Evolutionary conservation across 2,797 vertebrate genomes (phyloP).

Genomic region (Chloroceryle amazona): DNA sequence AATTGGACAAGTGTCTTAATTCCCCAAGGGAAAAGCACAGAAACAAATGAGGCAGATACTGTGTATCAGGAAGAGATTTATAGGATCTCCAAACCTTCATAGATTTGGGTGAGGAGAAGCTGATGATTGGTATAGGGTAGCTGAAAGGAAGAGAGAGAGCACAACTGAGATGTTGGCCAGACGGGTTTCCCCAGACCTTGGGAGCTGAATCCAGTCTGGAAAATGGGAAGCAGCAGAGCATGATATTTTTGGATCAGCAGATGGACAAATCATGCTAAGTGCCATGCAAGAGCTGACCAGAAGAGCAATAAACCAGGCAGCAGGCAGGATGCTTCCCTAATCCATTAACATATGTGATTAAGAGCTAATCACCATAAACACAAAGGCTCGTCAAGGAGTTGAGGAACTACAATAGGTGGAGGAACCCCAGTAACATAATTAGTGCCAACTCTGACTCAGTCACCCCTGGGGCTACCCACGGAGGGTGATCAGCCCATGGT

Average conservation of each 20-base stretch:
- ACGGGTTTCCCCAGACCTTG: background rate
- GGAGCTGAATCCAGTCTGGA: background rate
- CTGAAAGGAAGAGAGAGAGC: background rate
- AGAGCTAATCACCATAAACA: background rate
- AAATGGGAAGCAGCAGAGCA: background rate
- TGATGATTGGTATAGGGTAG: background rate
- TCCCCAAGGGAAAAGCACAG: background rate
- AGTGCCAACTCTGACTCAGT: background rate
- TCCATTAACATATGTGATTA: background rate
- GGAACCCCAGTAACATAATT: rapidly evolving
- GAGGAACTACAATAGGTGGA: background rate
- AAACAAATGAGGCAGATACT: background rate
- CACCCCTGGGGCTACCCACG: background rate
- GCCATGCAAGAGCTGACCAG: background rate
- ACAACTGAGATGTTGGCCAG: background rate
- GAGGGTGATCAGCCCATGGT: background rate
- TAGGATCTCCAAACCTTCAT: background rate
- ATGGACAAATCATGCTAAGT: background rate
- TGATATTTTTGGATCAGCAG: background rate
- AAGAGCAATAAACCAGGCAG: background rate
- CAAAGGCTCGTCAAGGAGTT: background rate
- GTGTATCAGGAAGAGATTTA: background rate
- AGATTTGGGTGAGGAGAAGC: background rate
- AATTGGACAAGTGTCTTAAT: background rate
- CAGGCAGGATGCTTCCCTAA: background rate